Conservation (phyloP, 1,140 invertebrate species). For the Hyles euphorbiae region DNA sequence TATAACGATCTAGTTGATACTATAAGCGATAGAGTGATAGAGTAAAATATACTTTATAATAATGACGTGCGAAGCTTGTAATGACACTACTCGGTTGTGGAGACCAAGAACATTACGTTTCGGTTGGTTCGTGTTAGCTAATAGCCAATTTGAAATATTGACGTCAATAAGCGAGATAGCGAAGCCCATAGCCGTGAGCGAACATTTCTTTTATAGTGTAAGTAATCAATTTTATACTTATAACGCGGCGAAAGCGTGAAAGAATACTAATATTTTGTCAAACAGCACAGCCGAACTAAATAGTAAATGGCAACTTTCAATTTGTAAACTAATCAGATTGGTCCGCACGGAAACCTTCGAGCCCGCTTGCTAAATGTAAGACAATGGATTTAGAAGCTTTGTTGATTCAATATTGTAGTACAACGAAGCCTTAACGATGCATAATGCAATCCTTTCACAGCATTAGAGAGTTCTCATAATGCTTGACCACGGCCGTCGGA, state of each 20-base stretch:
- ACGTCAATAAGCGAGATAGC: slow-evolving; percentile 28
- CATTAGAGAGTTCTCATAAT: slow-evolving; percentile 37
- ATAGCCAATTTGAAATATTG: slow-evolving; percentile 36
- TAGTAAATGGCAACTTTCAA: slow-evolving; percentile 1
- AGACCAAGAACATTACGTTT: slow-evolving; percentile 28
- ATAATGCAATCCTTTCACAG: slow-evolving; percentile 46
- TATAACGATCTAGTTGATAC: not conserved
- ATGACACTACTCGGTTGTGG: slow-evolving; percentile 22
- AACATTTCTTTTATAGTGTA: slow-evolving; percentile 29
- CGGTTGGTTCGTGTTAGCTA: slow-evolving; percentile 15
- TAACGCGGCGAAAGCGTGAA: slow-evolving; percentile 36
- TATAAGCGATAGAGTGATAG: not conserved
- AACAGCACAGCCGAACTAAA: slow-evolving; percentile 2
- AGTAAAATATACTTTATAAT: slow-evolving; percentile 4
- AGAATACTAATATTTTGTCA: slow-evolving; percentile 24
- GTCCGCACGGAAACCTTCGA: slow-evolving; percentile 5
- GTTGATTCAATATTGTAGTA: slow-evolving; percentile 31
- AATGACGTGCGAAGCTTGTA: slow-evolving; percentile 26
- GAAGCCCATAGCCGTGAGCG: slow-evolving; percentile 23
- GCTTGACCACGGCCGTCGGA: slow-evolving; percentile 27
- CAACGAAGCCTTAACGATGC: slow-evolving; percentile 34
- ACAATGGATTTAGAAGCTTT: slow-evolving; percentile 27
- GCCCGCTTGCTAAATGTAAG: slow-evolving; percentile 18
- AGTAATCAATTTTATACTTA: slow-evolving; percentile 33
- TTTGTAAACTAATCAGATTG: slow-evolving; percentile 6